Conservation (phyloP, 92 coral and sea anemone species). For the Chrysogorgia sp. region DNA sequence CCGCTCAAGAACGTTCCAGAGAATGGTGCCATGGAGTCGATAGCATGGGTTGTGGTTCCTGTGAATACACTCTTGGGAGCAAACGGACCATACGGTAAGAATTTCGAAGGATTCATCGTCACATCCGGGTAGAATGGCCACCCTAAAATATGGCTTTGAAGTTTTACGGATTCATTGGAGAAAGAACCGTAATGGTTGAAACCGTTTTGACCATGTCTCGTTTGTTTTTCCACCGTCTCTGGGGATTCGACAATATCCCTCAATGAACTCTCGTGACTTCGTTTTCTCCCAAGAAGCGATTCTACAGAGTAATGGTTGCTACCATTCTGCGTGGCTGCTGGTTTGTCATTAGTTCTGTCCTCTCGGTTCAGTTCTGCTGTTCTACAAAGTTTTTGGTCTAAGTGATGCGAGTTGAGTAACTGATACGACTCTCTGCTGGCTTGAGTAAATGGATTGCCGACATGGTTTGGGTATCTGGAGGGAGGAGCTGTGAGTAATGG, state of each 20-base stretch:
- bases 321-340: neutral
- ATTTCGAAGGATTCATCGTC: conserved; percentile 5
- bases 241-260: neutral
- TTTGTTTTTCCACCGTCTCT: neutral
- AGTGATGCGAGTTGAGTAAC: conserved; percentile 31
- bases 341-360: neutral
- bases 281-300: conserved; percentile 22
- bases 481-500: conserved; percentile 17
- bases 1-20: conserved; percentile 85
- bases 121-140: conserved; percentile 7
- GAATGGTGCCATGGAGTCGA: conserved; percentile 94
- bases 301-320: conserved; percentile 25
- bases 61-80: conserved; percentile 19
- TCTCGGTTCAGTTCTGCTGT: neutral
- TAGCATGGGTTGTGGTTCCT: conserved; percentile 53
- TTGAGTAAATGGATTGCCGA: conserved; percentile 30
- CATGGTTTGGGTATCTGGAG: neutral
- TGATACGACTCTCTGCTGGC: conserved; percentile 23
- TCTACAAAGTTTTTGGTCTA: neutral
- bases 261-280: conserved; percentile 1
- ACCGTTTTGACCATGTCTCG: conserved; percentile 6
- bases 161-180: neutral
- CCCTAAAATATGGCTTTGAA: conserved; percentile 8
- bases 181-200: neutral
- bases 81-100: neutral